phyloP scores from a whole-genome alignment of 2,888 invertebrate species.

The Apocheima hispidaria region DNA sequence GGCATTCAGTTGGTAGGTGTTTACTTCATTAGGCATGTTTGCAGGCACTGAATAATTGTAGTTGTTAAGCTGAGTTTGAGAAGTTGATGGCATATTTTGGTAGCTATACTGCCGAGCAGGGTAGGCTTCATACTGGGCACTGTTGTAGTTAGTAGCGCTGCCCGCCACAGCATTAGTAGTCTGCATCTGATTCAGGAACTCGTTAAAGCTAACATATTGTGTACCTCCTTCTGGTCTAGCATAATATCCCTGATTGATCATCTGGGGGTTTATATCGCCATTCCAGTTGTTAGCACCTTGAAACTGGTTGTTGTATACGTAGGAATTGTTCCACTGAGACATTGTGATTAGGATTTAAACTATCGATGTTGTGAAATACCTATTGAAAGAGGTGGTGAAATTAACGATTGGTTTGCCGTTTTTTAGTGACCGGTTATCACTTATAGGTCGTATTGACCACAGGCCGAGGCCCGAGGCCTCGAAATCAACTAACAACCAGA shows the following conservation, averaged over 20 bases:
- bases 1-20: conserved; percentile 56
- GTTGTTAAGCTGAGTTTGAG: conserved; percentile 62
- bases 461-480: conserved; percentile 81
- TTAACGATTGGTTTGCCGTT: conserved; percentile 46
- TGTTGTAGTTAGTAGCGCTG: conserved; percentile 60
- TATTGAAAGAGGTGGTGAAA: conserved; percentile 40
- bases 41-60: conserved; percentile 61
- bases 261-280: conserved; percentile 68
- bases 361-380: conserved; percentile 60
- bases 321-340: conserved; percentile 82
- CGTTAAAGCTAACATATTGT: conserved; percentile 79
- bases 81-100: conserved; percentile 66
- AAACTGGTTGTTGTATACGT: conserved; percentile 74
- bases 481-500: conserved; percentile 48
- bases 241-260: conserved; percentile 70
- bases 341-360: conserved; percentile 52
- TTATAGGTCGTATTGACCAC: conserved; percentile 59
- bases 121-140: conserved; percentile 70
- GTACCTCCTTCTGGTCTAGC: conserved; percentile 63
- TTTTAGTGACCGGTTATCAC: conserved; percentile 46
- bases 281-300: conserved; percentile 70
- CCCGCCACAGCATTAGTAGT: conserved; percentile 54
- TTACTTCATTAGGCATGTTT: conserved; percentile 55
- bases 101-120: conserved; percentile 67
- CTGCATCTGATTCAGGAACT: conserved; percentile 78